Base-by-base conservation (phyloP, 2,113 vertebrate genomes). In the Synchiropus splendidus region DNA sequence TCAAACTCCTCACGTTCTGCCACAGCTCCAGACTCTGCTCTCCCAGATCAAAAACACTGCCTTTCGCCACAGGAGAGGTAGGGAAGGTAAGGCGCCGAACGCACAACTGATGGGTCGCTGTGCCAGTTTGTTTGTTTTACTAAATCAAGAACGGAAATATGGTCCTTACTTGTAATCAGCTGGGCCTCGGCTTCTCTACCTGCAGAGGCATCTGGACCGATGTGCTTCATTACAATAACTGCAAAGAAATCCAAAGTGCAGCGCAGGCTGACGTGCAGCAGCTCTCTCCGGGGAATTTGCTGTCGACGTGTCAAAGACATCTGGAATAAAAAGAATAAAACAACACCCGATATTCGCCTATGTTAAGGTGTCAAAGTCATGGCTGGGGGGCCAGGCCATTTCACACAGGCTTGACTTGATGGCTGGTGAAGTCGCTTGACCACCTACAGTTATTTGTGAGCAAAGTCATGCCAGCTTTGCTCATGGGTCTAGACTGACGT, bases 1-100 rank as follows among this genome's bases (percentile, higher is more conserved):
- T n/a, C n/a, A n/a, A n/a, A 89, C 87, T 81, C 88, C 85, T 89
- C 83, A 89, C 69, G 86, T 89, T 89, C 81, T 85, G 88, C 86
- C 89, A 83, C 88, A 87, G 82, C 77, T 83, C 85, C 82, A 79
- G 68, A 83, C 86, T 87, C 84, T 48, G 51, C 61, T 58, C 51
- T 21, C 39, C 50, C 18, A 54, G 42, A 75, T 64, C 61, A 71
- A 69, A 57, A 58, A 61, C 34, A 37, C 39, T 31, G 41, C 8
- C 21, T 27, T 27, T 8, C 21, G 4, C 21, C 21, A 8, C 4
- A 27, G 8, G 8, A 27, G 8, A 27, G 2, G 39, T 58, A 56
- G 15, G 36, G 49, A 59, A 70, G 60, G 54, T 46, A 42, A 71
- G 40, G 39, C 54, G 52, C 43, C 39, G n/a, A 27, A 42, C 45